phyloP scores from a whole-genome alignment of 2,888 invertebrate species.

The Pimpla rufipes region DNA sequence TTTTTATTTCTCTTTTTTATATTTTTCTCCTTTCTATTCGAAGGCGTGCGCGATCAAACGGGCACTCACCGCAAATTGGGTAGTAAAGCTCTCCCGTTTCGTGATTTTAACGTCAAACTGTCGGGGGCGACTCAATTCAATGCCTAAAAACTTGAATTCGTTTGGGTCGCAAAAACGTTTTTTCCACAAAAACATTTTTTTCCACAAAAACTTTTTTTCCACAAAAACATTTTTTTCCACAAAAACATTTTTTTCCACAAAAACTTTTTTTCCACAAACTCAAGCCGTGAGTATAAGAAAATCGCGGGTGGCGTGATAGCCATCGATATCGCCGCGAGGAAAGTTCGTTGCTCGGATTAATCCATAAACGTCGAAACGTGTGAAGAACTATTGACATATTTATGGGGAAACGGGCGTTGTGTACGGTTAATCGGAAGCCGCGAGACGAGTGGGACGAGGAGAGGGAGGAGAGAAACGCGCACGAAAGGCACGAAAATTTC shows the following conservation, averaged over 20 bases:
- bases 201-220: neutral
- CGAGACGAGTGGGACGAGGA: constrained; percentile 3
- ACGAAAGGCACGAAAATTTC: constrained; percentile 56
- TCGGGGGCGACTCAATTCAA: neutral
- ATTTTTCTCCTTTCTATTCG: neutral
- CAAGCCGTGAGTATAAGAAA: neutral
- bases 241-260: neutral
- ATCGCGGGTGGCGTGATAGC: neutral
- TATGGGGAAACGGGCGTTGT: constrained; percentile 12
- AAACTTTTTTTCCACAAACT: neutral
- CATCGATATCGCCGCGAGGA: neutral
- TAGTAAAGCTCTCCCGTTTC: neutral
- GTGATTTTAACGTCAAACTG: neutral
- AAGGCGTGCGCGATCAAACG: neutral
- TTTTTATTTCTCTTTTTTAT: neutral
- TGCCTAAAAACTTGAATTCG: neutral
- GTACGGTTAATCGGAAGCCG: constrained; percentile 6
- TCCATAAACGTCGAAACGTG: constrained; percentile 15
- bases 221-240: neutral
- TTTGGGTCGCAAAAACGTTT: too few relatives aligned
- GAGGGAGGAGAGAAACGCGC: constrained; percentile 1
- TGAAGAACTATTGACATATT: constrained; percentile 35
- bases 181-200: too few relatives aligned
- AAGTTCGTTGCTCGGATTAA: neutral
- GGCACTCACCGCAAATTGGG: neutral